phyloP scores from a whole-genome alignment of 2,888 invertebrate genomes.

The Sisyra nigra region DNA sequence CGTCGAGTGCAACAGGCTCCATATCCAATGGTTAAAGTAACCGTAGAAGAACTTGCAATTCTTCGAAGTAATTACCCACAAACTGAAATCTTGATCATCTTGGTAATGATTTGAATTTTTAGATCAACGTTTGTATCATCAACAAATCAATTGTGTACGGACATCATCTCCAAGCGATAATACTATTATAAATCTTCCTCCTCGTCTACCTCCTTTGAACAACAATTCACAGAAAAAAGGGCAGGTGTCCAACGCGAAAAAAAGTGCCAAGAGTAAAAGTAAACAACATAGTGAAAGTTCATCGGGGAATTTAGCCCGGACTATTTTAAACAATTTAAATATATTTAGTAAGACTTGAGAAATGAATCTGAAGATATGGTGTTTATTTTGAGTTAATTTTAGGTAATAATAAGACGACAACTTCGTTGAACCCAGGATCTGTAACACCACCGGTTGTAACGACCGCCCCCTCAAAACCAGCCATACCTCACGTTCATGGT shows the following conservation, averaged over 20 bases:
- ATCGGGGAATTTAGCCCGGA: slow-evolving; percentile 51
- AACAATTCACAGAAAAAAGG: slow-evolving; percentile 10
- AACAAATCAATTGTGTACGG: neutral
- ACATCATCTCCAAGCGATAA: slow-evolving; percentile 5
- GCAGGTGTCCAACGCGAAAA: slow-evolving; percentile 12
- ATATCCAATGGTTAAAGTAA: slow-evolving; percentile 61
- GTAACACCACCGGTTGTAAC: neutral
- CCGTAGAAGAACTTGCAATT: slow-evolving; percentile 30
- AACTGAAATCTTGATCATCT: neutral
- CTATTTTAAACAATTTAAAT: slow-evolving; percentile 65
- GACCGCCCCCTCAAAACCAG: too few relatives aligned
- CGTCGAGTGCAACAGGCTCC: slow-evolving; percentile 65
- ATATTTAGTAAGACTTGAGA: slow-evolving; percentile 45
- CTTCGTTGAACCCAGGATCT: neutral
- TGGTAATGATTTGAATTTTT: neutral
- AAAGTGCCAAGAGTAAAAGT: slow-evolving; percentile 25
- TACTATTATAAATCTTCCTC: slow-evolving; percentile 4
- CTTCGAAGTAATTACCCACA: slow-evolving; percentile 19
- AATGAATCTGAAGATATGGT: too few relatives aligned
- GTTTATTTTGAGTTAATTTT: too few relatives aligned
- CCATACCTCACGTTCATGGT: slow-evolving; percentile 12
- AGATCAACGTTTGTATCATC: slow-evolving; percentile 3
- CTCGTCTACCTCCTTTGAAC: slow-evolving; percentile 9
- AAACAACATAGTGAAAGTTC: slow-evolving; percentile 29
- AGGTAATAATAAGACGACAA: slow-evolving; percentile 21